Conservation (phyloP, 2,113 vertebrate genomes). For the Plectropomus leopardus region DNA sequence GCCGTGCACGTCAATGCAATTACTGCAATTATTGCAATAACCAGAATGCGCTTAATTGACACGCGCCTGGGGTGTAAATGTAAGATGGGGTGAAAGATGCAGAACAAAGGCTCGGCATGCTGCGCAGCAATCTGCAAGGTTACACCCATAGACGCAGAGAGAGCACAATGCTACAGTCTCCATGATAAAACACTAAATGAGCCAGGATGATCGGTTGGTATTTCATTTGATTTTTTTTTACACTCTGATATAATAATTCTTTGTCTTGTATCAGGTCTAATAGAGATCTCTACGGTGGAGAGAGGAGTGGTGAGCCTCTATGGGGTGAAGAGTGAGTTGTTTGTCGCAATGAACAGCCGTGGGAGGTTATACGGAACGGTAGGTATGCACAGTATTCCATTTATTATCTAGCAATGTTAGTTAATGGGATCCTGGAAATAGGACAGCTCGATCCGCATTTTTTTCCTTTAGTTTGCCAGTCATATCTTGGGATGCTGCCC, state of each 20-base stretch:
- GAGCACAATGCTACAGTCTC: slow-evolving; percentile 36
- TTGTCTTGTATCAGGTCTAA: slow-evolving; percentile 87
- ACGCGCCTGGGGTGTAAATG: slow-evolving; percentile 40
- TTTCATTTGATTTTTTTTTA: background rate
- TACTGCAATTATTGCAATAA: slow-evolving; percentile 50
- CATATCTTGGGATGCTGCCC: slow-evolving; percentile 32
- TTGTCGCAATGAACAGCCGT: slow-evolving; percentile 94
- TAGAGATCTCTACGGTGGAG: slow-evolving; percentile 97
- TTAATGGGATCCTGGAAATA: slow-evolving; percentile 39
- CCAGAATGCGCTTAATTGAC: slow-evolving; percentile 50
- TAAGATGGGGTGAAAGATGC: slow-evolving; percentile 63
- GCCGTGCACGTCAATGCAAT: slow-evolving; percentile 68
- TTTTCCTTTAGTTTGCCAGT: background rate
- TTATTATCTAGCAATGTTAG: slow-evolving; percentile 51
- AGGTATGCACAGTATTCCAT: slow-evolving; percentile 84
- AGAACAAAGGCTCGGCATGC: slow-evolving; percentile 78
- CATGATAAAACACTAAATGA: background rate
- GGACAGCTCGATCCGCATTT: slow-evolving; percentile 15
- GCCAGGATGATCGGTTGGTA: slow-evolving; percentile 9
- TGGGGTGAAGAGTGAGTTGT: slow-evolving; percentile 91
- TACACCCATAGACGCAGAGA: slow-evolving; percentile 71
- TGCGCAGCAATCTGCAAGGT: slow-evolving; percentile 76
- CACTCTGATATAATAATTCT: slow-evolving; percentile 26
- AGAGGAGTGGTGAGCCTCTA: slow-evolving; percentile 95
- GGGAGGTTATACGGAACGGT: slow-evolving; percentile 94